phyloP scores from a whole-genome alignment of 2,113 vertebrate species.

The Emydocephalus ijimae region DNA sequence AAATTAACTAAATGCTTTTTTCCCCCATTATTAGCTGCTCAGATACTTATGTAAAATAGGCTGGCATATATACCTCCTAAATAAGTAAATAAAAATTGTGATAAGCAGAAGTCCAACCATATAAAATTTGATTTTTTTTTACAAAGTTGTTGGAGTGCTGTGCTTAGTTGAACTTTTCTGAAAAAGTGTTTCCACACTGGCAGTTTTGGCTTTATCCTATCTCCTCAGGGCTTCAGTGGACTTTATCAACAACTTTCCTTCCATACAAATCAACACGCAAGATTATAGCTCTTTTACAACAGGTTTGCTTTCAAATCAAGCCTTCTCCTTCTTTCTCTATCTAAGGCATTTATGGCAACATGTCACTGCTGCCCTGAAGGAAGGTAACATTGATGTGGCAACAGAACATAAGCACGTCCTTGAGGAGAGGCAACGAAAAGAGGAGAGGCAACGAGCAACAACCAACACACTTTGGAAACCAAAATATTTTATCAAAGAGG shows the following conservation, averaged over 20 bases:
- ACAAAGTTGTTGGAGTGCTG: not conserved
- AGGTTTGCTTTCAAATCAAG: not conserved
- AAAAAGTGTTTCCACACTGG: not conserved
- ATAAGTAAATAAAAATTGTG: not conserved
- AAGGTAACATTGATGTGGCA: constrained; percentile 82
- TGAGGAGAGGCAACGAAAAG: constrained; percentile 85
- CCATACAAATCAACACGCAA: not conserved
- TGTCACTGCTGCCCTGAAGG: constrained; percentile 83
- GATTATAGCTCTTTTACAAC: not conserved
- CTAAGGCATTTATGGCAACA: constrained; percentile 85
- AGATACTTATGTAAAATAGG: not conserved
- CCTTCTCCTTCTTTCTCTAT: not conserved
- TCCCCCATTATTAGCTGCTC: not conserved
- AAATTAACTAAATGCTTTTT: not conserved
- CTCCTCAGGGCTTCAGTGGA: too few species aligned
- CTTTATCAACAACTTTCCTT: not conserved
- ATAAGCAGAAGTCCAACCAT: not conserved
- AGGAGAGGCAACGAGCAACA: constrained; percentile 76
- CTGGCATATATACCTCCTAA: not conserved
- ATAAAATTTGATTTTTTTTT: not conserved
- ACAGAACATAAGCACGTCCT: constrained; percentile 87
- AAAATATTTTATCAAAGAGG: constrained; percentile 90
- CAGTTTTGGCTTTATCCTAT: not conserved
- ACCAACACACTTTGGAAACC: constrained; percentile 80
- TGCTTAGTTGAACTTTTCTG: not conserved